Evolutionary conservation across 1,140 invertebrate genomes (phyloP), one percentile per base, ranked within the genome.

Genomic region (Drosophila guanche): DNA sequence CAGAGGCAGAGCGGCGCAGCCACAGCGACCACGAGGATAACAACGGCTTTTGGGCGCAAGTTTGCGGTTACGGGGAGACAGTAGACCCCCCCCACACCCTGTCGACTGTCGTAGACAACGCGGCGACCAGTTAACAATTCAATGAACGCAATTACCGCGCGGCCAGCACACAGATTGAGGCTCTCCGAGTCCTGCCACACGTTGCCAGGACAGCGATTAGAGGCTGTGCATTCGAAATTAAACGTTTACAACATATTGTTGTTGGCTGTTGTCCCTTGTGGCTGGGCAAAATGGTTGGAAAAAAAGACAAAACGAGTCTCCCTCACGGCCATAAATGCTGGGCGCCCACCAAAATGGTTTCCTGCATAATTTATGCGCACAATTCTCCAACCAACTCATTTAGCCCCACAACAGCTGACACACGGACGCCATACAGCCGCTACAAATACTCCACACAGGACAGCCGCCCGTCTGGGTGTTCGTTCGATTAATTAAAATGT

Each of bases 191-290:
- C 29, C 8, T 33, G 29, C 29, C 29, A 33, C 29, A 33, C 29
- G 29, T 1, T 10, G 83, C 83, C 71, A 81, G 66, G 83, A 83
- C 78, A 83, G 70, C 83, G 83, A 88, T 88, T 88, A 88, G 78
- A 88, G 29, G 69, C 56, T 67, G 83, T 67, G 83, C 78, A 75
- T 52, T 68, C 78, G 16, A 83, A 78, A 88, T 88, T 88, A 88
- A 88, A 88, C 83, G 83, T 79, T 88, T 76, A 79, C 83, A 88
- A 88, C 83, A 88, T 88, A 88, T 79, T 88, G 78, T 85, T 76
- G 53, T 53, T 63, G 48, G 43, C 40, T 48, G 52, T 50, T 65
- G 65, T 55, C 62, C 45, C 45, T 25, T 8, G 2, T 37, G 33
- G 29, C 33, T 33, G 22, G 41, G 29, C 16, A 20, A 20, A 20